Evolutionary conservation across 2,797 vertebrate species (phyloP).

Genomic region (Darevskia nairensis): DNA sequence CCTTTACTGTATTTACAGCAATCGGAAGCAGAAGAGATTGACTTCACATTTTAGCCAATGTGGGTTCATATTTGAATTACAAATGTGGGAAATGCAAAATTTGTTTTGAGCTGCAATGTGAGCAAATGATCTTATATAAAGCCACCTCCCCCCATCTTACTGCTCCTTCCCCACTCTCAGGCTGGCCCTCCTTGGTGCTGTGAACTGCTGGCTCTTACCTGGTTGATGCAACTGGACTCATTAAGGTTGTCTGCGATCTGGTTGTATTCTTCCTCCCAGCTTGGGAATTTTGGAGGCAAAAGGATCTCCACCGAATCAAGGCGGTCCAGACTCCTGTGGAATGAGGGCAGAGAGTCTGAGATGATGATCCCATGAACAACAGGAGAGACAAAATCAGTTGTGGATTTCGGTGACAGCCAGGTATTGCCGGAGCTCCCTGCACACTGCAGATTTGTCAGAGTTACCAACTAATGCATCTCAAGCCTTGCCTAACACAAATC

Average conservation of each 20-base stretch:
- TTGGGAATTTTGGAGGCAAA: slow-evolving; percentile 86
- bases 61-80: background rate
- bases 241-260: slow-evolving; percentile 88
- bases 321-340: slow-evolving; percentile 92
- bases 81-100: slow-evolving; percentile 1
- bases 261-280: slow-evolving; percentile 97
- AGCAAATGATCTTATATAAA: background rate
- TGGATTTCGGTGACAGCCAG: background rate
- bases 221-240: slow-evolving; percentile 84
- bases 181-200: background rate
- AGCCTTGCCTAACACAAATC: background rate
- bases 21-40: background rate
- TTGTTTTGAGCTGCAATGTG: background rate
- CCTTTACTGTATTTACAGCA: background rate
- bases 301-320: slow-evolving; percentile 92
- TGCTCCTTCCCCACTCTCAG: too few relatives aligned
- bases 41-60: background rate
- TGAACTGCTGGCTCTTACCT: slow-evolving; percentile 81
- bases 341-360: slow-evolving; percentile 41
- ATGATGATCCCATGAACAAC: background rate
- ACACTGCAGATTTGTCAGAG: background rate
- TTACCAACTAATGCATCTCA: background rate
- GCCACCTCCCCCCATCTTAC: background rate
- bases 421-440: background rate
- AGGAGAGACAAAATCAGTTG: rapidly evolving